These are phyloP conservation scores for Leptarthrus brevirostris DNA, from an alignment of 2,888 invertebrate genomes.

Conservation along the genomic window DNA sequence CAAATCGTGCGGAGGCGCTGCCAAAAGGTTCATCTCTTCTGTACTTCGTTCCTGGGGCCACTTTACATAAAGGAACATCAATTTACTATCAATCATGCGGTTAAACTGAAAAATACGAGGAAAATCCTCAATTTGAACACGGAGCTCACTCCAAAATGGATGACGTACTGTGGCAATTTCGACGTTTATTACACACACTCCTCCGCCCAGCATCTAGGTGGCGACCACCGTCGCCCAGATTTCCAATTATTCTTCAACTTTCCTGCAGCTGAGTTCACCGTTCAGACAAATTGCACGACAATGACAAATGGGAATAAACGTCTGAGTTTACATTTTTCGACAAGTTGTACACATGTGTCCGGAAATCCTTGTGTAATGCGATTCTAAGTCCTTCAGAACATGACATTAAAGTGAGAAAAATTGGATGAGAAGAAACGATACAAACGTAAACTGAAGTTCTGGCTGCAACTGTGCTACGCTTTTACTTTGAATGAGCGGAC, in stretches of 20 bases:
- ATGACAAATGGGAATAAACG: conserved; percentile 48
- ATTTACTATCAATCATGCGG: conserved; percentile 7
- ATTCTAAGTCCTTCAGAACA: conserved; percentile 34
- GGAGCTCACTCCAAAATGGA: neutral
- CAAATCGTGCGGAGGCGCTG: too few relatives aligned
- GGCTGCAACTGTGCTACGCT: neutral
- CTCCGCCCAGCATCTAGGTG: neutral
- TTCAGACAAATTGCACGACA: conserved; percentile 46
- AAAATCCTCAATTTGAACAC: neutral
- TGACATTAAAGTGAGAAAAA: conserved; percentile 35
- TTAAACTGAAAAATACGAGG: conserved; percentile 1
- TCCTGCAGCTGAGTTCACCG: conserved; percentile 47
- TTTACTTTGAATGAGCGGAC: too few relatives aligned
- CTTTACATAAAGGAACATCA: neutral
- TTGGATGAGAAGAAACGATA: conserved; percentile 26
- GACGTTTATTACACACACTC: conserved; percentile 4
- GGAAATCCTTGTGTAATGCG: conserved; percentile 25
- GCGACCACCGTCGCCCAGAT: conserved; percentile 14
- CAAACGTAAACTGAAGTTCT: neutral
- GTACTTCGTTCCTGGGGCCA: too few relatives aligned
- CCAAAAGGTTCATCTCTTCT: too few relatives aligned
- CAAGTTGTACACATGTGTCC: conserved; percentile 43
- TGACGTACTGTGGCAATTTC: neutral
- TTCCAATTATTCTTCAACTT: conserved; percentile 42
- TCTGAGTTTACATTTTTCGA: conserved; percentile 45